Percentiles rank a stretch among this genome's conserved stretches.
Conservation (phyloP, 2,113 vertebrate genomes). For the Oceanodroma tethys region DNA sequence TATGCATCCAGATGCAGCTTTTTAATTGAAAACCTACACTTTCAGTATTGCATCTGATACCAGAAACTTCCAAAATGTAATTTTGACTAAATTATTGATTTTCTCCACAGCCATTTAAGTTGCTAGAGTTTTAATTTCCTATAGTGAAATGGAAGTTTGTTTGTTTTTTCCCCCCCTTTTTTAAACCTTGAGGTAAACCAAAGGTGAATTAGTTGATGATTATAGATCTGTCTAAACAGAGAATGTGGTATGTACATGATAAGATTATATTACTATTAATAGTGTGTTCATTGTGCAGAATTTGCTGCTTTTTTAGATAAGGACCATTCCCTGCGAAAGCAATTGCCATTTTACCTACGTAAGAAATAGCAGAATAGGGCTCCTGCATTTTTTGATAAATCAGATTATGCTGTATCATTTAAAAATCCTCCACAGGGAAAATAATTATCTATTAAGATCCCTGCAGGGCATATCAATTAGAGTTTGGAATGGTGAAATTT, state of each 20-base stretch:
- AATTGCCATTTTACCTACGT: neutral
- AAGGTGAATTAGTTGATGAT: neutral
- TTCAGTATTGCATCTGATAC: neutral
- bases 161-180: neutral
- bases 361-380: neutral
- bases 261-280: neutral
- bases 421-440: neutral
- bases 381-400: neutral
- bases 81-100: neutral
- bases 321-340: neutral
- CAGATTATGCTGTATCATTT: neutral
- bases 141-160: neutral
- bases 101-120: neutral
- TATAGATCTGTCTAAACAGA: neutral
- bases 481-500: neutral
- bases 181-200: neutral
- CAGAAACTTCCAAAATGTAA: neutral
- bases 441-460: neutral
- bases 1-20: neutral
- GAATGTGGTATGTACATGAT: neutral
- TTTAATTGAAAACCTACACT: neutral
- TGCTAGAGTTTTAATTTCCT: neutral
- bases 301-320: neutral
- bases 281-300: neutral
- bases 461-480: neutral